Evolutionary conservation across 2,113 vertebrate genomes (phyloP).

Genomic region (Carassius gibelio): DNA sequence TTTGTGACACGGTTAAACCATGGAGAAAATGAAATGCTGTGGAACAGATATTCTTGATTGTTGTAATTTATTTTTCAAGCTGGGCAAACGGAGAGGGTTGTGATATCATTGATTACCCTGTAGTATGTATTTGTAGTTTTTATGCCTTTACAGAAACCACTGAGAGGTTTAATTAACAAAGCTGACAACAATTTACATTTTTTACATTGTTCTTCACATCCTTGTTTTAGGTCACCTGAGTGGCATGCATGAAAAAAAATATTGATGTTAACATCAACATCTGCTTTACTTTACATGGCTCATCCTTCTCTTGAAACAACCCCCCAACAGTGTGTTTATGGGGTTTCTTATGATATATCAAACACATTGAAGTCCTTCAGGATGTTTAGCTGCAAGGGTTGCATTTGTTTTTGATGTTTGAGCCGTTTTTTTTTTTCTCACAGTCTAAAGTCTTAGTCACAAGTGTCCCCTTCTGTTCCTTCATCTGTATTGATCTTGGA

Average conservation of each 20-base stretch:
- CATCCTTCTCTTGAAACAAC: background rate
- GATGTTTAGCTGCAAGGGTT: background rate
- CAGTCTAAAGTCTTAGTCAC: background rate
- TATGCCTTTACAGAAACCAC: background rate
- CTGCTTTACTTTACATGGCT: background rate
- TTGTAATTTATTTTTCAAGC: background rate
- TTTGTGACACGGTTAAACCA: slow-evolving; percentile 10
- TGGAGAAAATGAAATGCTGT: background rate
- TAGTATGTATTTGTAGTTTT: background rate
- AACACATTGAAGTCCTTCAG: background rate
- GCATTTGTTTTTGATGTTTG: too few relatives aligned
- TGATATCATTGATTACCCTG: background rate
- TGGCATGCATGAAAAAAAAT: slow-evolving; percentile 25
- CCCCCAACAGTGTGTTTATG: background rate
- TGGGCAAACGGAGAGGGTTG: background rate
- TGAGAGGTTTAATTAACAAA: background rate
- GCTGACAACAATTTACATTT: background rate
- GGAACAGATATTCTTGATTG: background rate
- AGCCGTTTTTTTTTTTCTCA: too few relatives aligned
- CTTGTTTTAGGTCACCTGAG: slow-evolving; percentile 32
- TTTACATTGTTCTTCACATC: background rate
- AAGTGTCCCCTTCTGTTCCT: slow-evolving; percentile 2
- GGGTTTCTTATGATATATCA: background rate
- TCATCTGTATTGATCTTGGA: slow-evolving; percentile 12
- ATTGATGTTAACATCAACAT: slow-evolving; percentile 3